Conservation (phyloP, 1,140 invertebrate species). For the Homalodisca vitripennis region DNA sequence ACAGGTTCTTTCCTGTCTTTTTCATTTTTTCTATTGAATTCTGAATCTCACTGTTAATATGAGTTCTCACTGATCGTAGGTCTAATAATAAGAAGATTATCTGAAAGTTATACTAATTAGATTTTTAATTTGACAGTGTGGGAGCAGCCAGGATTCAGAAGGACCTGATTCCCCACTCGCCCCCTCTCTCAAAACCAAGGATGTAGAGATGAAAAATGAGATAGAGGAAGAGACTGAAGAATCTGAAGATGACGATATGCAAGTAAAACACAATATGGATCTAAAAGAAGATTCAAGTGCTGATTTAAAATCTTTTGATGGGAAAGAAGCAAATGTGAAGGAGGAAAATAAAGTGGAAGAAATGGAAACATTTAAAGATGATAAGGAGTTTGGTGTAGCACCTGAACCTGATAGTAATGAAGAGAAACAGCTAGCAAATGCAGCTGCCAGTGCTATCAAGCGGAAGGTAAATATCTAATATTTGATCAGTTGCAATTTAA, state of each 20-base stretch:
- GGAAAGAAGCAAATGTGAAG: neutral
- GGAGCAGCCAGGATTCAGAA: constrained; percentile 24
- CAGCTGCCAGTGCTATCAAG: neutral
- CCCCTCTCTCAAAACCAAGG: neutral
- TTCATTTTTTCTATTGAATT: too few relatives aligned
- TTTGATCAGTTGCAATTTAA: too few relatives aligned
- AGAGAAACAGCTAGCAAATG: neutral
- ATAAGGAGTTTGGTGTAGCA: too few relatives aligned
- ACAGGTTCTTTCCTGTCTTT: too few relatives aligned
- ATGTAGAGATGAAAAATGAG: constrained; percentile 46
- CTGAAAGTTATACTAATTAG: too few relatives aligned
- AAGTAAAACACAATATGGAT: constrained; percentile 25
- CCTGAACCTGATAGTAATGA: neutral
- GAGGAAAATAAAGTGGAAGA: constrained; percentile 18
- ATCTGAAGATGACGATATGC: constrained; percentile 7
- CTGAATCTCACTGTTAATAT: too few relatives aligned
- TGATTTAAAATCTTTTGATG: neutral
- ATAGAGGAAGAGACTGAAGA: constrained; percentile 28
- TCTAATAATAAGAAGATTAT: too few relatives aligned
- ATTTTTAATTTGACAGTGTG: too few relatives aligned
- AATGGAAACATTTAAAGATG: constrained; percentile 1
- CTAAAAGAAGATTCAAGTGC: neutral
- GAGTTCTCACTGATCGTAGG: too few relatives aligned
- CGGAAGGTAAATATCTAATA: neutral
- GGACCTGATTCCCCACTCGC: constrained; percentile 5